Base-by-base conservation (phyloP, 1,140 invertebrate species). In the Zaprionus inermis region DNA sequence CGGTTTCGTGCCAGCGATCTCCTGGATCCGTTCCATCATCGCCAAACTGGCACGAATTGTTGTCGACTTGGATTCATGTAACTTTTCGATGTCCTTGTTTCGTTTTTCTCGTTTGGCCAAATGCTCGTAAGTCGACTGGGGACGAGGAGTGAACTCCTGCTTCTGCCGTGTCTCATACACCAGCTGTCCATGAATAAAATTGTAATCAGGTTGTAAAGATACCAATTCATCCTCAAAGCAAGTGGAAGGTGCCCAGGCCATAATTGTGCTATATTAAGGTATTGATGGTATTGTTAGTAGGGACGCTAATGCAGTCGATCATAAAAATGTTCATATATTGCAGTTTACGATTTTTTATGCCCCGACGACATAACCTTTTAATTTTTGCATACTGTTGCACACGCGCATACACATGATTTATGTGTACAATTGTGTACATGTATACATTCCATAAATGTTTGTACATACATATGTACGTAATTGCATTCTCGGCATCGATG, bases 191-290 rank as follows among this genome's bases (percentile, higher is more conserved):
- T 74, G 72, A 12, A 88, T 51, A 2, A 84, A 73, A 65, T 90
- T 69, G 22, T 69, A 79, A 36, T 71, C 58, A 0, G 82, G 72
- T 20, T 91, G 77, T 32, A 84, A 51, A n/a, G 71, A 57, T 16
- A 91, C 66, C 24, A 91, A 72, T 30, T 91, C 90, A 16, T 91
- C 71, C 59, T 91, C 90, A 54, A 91, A 91, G n/a, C 66, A 72
- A 1, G 72, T 79, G 12, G 69, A 66, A 11, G 90, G 90, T 16
- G 59, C 73, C 90, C 90, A 91, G 24, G 83, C 83, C 83, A 86
- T 86, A 41, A 56, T 65, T 63, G 28, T 22, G 9, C 64, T 73
- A 61, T 41, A 75, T 56, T n/a, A 28, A n/a, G 28, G 56, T 57
- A 57, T 64, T 54, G 41, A 51, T 38, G 41, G 34, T 51, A 32